Evolutionary conservation across 2,888 invertebrate genomes (phyloP), one percentile per base, ranked within the genome.

Genomic region (Girardia tigrina): DNA sequence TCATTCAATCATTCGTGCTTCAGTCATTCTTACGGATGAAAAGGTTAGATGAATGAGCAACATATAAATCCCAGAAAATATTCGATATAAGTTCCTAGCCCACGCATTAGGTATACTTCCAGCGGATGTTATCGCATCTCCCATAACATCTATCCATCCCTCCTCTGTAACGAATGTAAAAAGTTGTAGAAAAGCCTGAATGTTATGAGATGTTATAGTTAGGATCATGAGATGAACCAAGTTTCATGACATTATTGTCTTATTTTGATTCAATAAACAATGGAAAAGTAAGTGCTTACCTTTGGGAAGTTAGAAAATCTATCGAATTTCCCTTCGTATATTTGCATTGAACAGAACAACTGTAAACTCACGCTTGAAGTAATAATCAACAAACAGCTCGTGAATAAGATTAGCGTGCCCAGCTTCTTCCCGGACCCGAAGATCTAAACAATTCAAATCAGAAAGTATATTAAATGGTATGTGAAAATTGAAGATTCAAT

Each of bases 291-390:
- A n/a, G n/a, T n/a, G 72, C 80, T 79, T 85, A 89, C 90, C 88
- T 95, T 94, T 28, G 94, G 92, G 83, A 99, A 99, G 1, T 92
- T 94, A 86, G 94, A 94, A 83, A 99, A 99, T 85, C 95, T 95
- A 0, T 93, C 91, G 80, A 94, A 93, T 81, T 92, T 91, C 78
- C 89, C 89, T 1, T 77, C 74, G 29, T 70, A 70, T 1, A 20
- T 81, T 75, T 81, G 78, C 4, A 98, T 88, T 82, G 91, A 95
- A 83, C 98, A 99, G 84, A 99, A 99, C 36, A 99, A 86, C 83
- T 99, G 98, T 90, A 99, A 94, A 70, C 95, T 97, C 81, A 99
- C 95, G 79, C 94, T 93, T 1, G 97, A 97, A 75, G 97, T 95
- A 80, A 99, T 95, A 77, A 99, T 92, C 74, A 99, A 87, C 82